phyloP scores from a whole-genome alignment of 2,113 vertebrate genomes.

The Naja naja region DNA sequence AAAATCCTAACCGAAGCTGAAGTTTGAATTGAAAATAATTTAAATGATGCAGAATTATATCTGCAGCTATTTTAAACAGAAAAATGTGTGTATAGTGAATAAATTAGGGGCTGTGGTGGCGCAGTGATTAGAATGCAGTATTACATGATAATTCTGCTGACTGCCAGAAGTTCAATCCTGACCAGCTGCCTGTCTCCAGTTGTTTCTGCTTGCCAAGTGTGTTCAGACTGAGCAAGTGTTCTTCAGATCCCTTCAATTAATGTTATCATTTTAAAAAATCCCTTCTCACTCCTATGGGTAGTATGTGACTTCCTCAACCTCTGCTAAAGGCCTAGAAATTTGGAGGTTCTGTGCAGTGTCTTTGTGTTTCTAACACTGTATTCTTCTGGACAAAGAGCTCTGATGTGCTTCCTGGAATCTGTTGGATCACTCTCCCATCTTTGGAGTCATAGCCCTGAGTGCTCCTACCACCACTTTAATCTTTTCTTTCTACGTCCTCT shows the following conservation, averaged over 20 bases:
- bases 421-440: too few species aligned
- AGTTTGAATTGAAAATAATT: conserved; percentile 34
- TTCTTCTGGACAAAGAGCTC: too few species aligned
- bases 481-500: too few species aligned
- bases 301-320: not conserved
- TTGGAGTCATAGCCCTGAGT: too few species aligned
- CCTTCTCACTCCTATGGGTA: not conserved
- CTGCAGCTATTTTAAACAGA: conserved; percentile 31
- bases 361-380: too few species aligned
- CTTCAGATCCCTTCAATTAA: not conserved
- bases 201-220: not conserved
- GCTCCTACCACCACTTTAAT: too few species aligned
- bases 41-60: not conserved
- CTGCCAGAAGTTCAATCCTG: not conserved
- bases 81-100: conserved; percentile 3
- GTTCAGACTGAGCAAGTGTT: not conserved
- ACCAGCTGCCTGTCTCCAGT: not conserved
- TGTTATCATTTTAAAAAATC: not conserved
- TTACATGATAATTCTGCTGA: not conserved
- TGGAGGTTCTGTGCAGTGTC: not conserved
- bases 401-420: too few species aligned
- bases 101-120: not conserved
- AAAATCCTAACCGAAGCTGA: conserved; percentile 33
- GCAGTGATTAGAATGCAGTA: not conserved
- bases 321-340: not conserved